These are phyloP conservation scores for Tubulanus polymorphus DNA, from an alignment of 2,888 invertebrate species.

Conservation along the genomic window DNA sequence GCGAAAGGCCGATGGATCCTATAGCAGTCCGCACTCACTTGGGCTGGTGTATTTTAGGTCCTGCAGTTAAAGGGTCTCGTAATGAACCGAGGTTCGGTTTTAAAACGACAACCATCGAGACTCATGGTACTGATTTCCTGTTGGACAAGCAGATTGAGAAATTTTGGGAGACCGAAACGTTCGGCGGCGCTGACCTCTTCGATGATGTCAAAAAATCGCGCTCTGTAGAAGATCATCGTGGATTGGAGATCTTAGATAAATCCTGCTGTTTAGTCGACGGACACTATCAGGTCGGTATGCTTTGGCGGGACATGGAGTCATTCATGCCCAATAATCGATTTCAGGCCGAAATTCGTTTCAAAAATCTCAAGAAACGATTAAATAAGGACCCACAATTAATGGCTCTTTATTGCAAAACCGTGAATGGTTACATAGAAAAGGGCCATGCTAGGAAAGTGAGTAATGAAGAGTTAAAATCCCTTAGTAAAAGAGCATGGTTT, in stretches of 20 bases:
- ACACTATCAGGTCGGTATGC: neutral
- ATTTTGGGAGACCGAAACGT: neutral
- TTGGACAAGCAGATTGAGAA: too few species aligned
- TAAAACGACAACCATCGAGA: too few species aligned
- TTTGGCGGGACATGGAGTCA: neutral
- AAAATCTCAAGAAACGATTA: neutral
- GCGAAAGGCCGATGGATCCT: neutral
- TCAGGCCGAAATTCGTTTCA: neutral
- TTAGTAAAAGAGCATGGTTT: slow-evolving; percentile 7
- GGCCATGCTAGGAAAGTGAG: slow-evolving; percentile 2
- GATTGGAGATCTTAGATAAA: neutral
- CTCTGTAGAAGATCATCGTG: neutral
- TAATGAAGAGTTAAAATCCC: neutral
- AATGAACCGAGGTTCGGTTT: too few species aligned
- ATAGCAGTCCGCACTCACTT: neutral
- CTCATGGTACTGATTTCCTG: too few species aligned
- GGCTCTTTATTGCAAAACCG: neutral
- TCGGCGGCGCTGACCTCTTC: neutral
- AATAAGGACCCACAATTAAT: neutral
- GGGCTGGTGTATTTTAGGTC: neutral
- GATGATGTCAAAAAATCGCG: neutral
- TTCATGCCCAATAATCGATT: neutral
- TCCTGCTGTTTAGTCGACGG: neutral
- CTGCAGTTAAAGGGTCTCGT: too few species aligned
- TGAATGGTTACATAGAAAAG: slow-evolving; percentile 1